A percentile compares a stretch with the other conserved stretches of the same genome.
Conservation (phyloP, 2,113 vertebrate genomes). For the Vulpes vulpes region DNA sequence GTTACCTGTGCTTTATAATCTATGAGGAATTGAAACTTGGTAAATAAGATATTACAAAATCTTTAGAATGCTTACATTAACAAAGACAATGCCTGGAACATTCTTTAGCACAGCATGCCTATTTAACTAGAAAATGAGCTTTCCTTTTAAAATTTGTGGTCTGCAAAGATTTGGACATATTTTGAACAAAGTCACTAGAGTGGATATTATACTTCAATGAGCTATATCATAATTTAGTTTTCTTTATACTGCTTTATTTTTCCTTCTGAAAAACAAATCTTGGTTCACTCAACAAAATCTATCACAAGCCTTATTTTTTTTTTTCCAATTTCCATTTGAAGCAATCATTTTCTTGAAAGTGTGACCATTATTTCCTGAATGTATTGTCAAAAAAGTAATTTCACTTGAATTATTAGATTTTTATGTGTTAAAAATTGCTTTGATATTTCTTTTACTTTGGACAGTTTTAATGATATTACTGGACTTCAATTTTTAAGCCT, state of each 20-base stretch:
- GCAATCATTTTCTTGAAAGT: slow-evolving; percentile 39
- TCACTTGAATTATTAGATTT: slow-evolving; percentile 52
- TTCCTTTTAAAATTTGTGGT: slow-evolving; percentile 10
- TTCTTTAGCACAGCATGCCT: background rate
- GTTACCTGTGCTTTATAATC: background rate
- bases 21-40: background rate
- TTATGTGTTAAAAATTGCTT: slow-evolving; percentile 46
- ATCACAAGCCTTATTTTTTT: background rate
- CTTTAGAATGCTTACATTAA: background rate
- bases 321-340: slow-evolving; percentile 12
- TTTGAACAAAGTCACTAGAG: background rate
- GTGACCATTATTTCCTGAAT: slow-evolving; percentile 25
- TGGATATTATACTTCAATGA: background rate
- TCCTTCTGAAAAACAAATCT: background rate
- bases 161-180: background rate
- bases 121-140: slow-evolving; percentile 10
- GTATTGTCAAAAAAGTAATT: slow-evolving; percentile 6
- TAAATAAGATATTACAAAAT: background rate
- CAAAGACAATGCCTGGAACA: background rate
- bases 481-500: slow-evolving; percentile 41
- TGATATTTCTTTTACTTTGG: slow-evolving; percentile 51
- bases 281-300: slow-evolving; percentile 30
- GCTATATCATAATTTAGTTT: slow-evolving; percentile 17
- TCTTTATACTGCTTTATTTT: slow-evolving; percentile 8
- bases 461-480: slow-evolving; percentile 26